Percentiles rank a stretch among this genome's conserved stretches.
These are phyloP conservation scores for Melanostoma scalare DNA, from an alignment of 2,888 invertebrate genomes.

Conservation along the genomic window DNA sequence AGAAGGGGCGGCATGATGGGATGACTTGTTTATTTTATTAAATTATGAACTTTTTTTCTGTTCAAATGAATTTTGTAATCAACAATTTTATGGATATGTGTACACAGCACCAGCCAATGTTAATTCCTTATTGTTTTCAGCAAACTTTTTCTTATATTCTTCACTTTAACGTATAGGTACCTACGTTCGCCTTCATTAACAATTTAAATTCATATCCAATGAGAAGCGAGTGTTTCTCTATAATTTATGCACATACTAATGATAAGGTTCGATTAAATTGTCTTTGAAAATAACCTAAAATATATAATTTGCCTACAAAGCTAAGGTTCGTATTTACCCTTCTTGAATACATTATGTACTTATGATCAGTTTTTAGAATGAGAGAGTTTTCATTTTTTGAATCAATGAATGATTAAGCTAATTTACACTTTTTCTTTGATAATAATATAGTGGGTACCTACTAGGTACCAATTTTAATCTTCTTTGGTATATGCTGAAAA, in stretches of 20 bases:
- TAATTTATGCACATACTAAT: slow-evolving; percentile 34
- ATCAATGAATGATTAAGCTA: slow-evolving; percentile 5
- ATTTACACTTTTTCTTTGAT: background rate
- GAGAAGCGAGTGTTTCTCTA: slow-evolving; percentile 5
- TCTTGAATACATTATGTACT: slow-evolving; percentile 19
- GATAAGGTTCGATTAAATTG: slow-evolving; percentile 20
- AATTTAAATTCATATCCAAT: slow-evolving; percentile 13
- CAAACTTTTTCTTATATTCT: slow-evolving; percentile 8
- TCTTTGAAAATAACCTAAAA: slow-evolving; percentile 8
- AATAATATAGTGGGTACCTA: background rate
- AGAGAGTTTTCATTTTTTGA: background rate
- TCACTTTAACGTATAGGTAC: background rate
- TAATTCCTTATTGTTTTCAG: background rate
- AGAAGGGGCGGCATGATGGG: background rate
- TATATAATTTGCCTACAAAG: background rate
- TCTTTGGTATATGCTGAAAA: slow-evolving; percentile 3
- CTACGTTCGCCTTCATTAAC: slow-evolving; percentile 13
- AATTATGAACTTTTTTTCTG: slow-evolving; percentile 21
- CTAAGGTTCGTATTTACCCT: slow-evolving; percentile 15
- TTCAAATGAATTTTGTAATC: background rate
- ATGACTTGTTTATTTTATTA: slow-evolving; percentile 43
- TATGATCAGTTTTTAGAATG: background rate
- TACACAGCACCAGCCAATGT: background rate
- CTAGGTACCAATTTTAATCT: background rate
- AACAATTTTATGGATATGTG: background rate